Evolutionary conservation across 2,797 vertebrate genomes (phyloP).

Genomic region (Chanos chanos): DNA sequence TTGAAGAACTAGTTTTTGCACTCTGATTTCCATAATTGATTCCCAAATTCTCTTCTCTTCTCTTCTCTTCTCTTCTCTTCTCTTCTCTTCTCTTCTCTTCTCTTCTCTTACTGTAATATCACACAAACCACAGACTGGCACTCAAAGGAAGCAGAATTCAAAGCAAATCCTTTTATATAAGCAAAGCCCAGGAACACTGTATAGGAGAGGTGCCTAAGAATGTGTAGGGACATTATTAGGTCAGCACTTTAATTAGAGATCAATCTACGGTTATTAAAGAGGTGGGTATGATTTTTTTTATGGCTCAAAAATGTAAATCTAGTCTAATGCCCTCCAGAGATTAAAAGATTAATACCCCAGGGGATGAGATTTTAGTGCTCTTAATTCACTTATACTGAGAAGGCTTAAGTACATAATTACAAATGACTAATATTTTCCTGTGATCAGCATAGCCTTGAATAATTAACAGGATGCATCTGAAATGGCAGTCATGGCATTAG

Average conservation of each 20-base stretch:
- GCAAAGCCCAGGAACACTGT: no score
- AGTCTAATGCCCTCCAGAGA: slow-evolving; percentile 13
- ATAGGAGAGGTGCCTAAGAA: neutral
- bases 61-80: no score
- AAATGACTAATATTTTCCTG: neutral
- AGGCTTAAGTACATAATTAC: neutral
- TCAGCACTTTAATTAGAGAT: slow-evolving; percentile 16
- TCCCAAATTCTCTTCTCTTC: no score
- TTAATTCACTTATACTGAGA: slow-evolving; percentile 33
- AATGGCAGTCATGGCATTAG: neutral
- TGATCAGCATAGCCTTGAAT: slow-evolving; percentile 8
- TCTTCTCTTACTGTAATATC: no score
- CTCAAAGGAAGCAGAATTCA: no score
- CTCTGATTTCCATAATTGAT: no score
- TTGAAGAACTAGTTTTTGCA: no score
- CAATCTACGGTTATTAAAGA: slow-evolving; percentile 16
- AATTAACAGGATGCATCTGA: slow-evolving; percentile 10
- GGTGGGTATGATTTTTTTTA: slow-evolving; percentile 10
- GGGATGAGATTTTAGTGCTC: slow-evolving; percentile 30
- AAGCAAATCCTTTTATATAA: neutral
- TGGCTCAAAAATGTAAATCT: slow-evolving; percentile 18
- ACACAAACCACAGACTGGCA: no score
- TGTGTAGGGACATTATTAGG: neutral
- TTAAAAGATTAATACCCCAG: slow-evolving; percentile 34
- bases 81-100: no score